Evolutionary conservation across 2,113 vertebrate species (phyloP).

Genomic region (Prinia subflava): DNA sequence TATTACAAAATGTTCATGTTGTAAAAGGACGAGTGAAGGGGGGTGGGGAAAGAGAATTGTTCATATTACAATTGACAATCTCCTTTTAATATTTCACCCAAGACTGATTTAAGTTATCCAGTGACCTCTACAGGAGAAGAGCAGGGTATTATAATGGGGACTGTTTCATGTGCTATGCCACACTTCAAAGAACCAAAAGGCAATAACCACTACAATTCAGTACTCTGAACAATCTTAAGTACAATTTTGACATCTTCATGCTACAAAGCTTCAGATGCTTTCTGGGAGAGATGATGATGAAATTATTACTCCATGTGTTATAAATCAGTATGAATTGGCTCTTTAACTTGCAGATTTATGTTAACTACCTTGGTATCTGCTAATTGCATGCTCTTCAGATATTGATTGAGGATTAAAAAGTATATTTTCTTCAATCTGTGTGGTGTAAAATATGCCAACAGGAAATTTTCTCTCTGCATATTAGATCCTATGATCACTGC

Average conservation of each 20-base stretch:
- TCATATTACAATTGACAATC: conserved; percentile 52
- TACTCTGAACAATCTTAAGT: conserved; percentile 44
- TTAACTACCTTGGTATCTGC: conserved; percentile 72
- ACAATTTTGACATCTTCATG: conserved; percentile 58
- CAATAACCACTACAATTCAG: conserved; percentile 33
- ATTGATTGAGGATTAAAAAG: conserved; percentile 78
- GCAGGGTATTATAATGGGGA: conserved; percentile 24
- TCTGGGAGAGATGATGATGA: conserved; percentile 51
- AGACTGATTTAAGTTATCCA: conserved; percentile 58
- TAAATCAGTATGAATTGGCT: conserved; percentile 71
- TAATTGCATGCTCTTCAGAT: conserved; percentile 72
- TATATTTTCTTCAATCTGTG: conserved; percentile 69
- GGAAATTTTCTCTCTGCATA: conserved; percentile 68
- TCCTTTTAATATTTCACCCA: conserved; percentile 66
- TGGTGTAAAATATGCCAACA: conserved; percentile 73
- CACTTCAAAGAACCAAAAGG: conserved; percentile 37
- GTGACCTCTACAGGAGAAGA: conserved; percentile 44
- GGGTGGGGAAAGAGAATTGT: not conserved
- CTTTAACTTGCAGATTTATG: conserved; percentile 78
- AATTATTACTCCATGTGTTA: conserved; percentile 64
- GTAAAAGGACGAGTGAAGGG: conserved; percentile 35
- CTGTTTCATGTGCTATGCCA: conserved; percentile 13
- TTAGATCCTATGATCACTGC: conserved; percentile 68
- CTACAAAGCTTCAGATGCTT: conserved; percentile 52
- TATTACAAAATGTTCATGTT: conserved; percentile 49